A percentile compares a stretch with the other conserved stretches of the same genome.
These are phyloP conservation scores for Belgica antarctica DNA, from an alignment of 2,888 invertebrate genomes.

Conservation along the genomic window DNA sequence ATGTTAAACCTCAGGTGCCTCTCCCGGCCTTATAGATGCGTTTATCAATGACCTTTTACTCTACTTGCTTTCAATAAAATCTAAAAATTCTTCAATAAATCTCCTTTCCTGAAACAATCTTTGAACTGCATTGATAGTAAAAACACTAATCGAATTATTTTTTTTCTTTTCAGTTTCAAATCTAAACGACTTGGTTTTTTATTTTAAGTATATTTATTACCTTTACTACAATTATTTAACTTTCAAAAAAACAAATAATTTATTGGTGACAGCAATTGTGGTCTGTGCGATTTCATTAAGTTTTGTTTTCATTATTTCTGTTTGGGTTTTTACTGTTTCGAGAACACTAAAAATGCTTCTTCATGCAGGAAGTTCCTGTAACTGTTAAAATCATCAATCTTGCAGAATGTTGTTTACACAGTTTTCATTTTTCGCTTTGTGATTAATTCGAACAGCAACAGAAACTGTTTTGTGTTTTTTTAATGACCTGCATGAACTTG, in stretches of 20 bases:
- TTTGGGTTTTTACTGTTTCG: slow-evolving; percentile 26
- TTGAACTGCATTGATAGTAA: neutral
- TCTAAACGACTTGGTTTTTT: slow-evolving; percentile 44
- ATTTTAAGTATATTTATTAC: slow-evolving; percentile 43
- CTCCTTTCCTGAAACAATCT: too few relatives aligned
- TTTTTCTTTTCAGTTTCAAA: slow-evolving; percentile 35
- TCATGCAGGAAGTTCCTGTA: slow-evolving; percentile 31
- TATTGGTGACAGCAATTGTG: slow-evolving; percentile 44
- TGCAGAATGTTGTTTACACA: neutral
- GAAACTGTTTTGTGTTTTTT: neutral
- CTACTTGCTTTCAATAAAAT: too few relatives aligned
- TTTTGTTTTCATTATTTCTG: slow-evolving; percentile 13
- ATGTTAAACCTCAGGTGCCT: too few relatives aligned
- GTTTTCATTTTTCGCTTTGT: neutral
- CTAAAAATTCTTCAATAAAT: too few relatives aligned
- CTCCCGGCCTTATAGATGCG: too few relatives aligned
- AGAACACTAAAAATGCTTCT: slow-evolving; percentile 24
- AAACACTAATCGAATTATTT: neutral
- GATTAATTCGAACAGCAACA: slow-evolving; percentile 11
- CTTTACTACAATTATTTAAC: slow-evolving; percentile 44
- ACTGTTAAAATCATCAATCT: slow-evolving; percentile 27
- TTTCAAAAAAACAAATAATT: slow-evolving; percentile 43
- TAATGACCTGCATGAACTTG: neutral
- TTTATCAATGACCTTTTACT: too few relatives aligned
- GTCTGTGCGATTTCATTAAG: slow-evolving; percentile 43